Evolutionary conservation across 2,888 invertebrate genomes (phyloP), one percentile per base, ranked within the genome.

Genomic region (Brachypterus glaber): DNA sequence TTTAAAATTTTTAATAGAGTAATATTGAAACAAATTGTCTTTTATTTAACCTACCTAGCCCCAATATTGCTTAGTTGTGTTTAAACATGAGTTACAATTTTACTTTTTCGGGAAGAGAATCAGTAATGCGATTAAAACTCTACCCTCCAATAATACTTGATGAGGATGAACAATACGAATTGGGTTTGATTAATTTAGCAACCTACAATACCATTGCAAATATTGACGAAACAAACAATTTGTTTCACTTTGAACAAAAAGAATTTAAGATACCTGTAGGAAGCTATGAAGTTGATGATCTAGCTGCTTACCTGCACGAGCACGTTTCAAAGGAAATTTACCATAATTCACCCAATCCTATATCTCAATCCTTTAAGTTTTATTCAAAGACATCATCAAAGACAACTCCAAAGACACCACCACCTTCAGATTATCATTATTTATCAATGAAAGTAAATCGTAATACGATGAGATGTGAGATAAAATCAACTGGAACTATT

Each of bases 191-290:
- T 17, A 51, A 54, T 40, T 43, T 57, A 5, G 33, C 48, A 26
- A 48, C 53, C 9, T 55, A 50, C 29, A 51, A 55, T 41, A 44
- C 53, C 3, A 53, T 58, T 35, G 54, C 56, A 3, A 59, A 61
- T 45, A 45, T 60, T 4, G 55, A 60, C 44, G 38, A 39, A 11
- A 39, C 35, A 30, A 55, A 60, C 39, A 59, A 58, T 42, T 51
- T 49, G 33, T 53, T 59, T 47, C 44, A 52, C 33, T 34, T 17
- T 30, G 35, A 25, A 3, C 4, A 29, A 14, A 29, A 36, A 17
- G 18, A 5, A 27, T 30, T 39, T 36, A 15, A 29, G 18, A 39
- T 48, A 18, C 44, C 44, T 11, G 29, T 16, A n/a, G 45, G 45
- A 11, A 31, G 34, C 2, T 47, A 45, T 34, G 48, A 48, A 39